These are phyloP conservation scores for Gopherus flavomarginatus DNA, from an alignment of 2,113 vertebrate genomes.

Conservation along the genomic window DNA sequence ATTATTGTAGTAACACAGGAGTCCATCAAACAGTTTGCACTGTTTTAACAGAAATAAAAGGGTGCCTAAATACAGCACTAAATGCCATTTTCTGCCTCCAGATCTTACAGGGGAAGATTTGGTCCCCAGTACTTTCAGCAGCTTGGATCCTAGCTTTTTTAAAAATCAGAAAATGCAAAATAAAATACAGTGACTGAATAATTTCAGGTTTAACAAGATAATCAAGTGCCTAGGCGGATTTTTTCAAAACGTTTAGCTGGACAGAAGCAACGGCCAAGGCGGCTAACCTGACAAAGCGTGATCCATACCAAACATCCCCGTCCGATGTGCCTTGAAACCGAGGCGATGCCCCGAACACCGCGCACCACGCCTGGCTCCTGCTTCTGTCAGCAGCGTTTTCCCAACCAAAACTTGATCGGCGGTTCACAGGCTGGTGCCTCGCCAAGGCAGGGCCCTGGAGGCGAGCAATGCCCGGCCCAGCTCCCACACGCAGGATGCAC, in stretches of 20 bases:
- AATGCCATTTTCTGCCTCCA: not conserved
- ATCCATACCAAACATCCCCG: no score
- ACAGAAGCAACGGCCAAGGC: not conserved
- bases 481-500: no score
- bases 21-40: not conserved
- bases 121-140: not conserved
- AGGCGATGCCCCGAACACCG: not conserved
- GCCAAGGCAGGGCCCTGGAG: no score
- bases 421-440: accelerated
- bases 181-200: accelerated
- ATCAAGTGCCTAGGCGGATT: not conserved
- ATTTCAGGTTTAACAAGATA: not conserved
- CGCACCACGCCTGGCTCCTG: no score
- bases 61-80: not conserved
- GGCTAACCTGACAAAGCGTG: not conserved
- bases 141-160: not conserved
- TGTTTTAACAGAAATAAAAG: not conserved
- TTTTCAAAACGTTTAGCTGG: no score
- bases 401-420: not conserved
- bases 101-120: not conserved
- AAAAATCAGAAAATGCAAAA: not conserved
- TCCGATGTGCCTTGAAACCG: no score
- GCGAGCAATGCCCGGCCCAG: no score
- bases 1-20: not conserved
- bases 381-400: not conserved